Conservation (phyloP, 2,797 vertebrate genomes). For the Mallotus villosus region DNA sequence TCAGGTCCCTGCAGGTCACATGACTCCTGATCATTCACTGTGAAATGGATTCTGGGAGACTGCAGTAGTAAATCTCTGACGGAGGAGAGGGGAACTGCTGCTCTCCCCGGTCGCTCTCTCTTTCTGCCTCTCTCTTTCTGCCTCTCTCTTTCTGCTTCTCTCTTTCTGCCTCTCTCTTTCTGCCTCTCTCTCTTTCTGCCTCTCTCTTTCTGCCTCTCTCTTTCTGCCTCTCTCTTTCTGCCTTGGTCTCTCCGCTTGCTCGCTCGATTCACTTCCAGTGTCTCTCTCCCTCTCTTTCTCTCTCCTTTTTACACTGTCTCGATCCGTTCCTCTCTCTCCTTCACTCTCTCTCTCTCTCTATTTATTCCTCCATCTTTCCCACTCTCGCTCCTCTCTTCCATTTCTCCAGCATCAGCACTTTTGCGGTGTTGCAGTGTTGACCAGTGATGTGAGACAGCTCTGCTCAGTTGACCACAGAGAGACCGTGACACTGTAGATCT, state of each 20-base stretch:
- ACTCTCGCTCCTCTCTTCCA: not conserved
- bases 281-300: not conserved
- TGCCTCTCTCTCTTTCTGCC: not conserved
- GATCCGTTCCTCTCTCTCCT: not conserved
- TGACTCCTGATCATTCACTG: conserved; percentile 66
- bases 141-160: not conserved
- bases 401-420: not conserved
- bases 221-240: not conserved
- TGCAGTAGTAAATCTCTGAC: conserved; percentile 57
- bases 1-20: conserved; percentile 66
- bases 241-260: not conserved
- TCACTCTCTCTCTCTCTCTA: conserved; percentile 9
- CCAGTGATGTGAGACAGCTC: not conserved
- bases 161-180: not conserved
- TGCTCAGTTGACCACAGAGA: not conserved
- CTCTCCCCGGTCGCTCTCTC: not conserved
- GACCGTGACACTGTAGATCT: not conserved
- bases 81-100: conserved; percentile 22
- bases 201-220: not conserved
- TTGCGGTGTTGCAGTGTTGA: too few relatives aligned
- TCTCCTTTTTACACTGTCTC: not conserved
- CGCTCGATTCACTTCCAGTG: not conserved
- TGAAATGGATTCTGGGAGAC: conserved; percentile 63
- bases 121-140: not conserved
- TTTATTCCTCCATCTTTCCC: too few relatives aligned